Percentiles rank a stretch among this genome's conserved stretches.
Evolutionary conservation across 92 coral and sea anemone species (phyloP).

Genomic region (Anthopleura xanthogrammica): DNA sequence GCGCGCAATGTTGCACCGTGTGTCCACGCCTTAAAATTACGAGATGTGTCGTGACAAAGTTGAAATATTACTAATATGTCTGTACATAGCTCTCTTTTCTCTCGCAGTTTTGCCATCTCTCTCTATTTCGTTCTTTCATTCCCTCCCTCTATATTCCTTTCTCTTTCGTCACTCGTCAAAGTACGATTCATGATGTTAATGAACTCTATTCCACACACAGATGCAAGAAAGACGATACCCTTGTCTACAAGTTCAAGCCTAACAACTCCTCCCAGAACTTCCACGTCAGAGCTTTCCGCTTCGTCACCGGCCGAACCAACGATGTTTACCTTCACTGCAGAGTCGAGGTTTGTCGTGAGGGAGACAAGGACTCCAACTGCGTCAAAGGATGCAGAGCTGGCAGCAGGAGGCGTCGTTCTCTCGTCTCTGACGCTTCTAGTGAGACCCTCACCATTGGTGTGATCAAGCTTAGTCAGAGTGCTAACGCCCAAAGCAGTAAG

Average conservation of each 20-base stretch:
- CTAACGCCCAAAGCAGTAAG: constrained; percentile 32
- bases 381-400: constrained; percentile 51
- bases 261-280: constrained; percentile 46
- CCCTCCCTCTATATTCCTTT: neutral
- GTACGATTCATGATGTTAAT: neutral
- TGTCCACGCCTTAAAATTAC: too few relatives aligned
- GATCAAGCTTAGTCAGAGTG: constrained; percentile 25
- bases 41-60: too few relatives aligned
- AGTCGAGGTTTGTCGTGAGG: constrained; percentile 72
- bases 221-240: constrained; percentile 53
- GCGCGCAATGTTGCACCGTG: too few relatives aligned
- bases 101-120: too few relatives aligned
- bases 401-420: constrained; percentile 53
- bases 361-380: constrained; percentile 59
- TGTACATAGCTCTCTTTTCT: too few relatives aligned
- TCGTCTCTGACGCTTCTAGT: constrained; percentile 37
- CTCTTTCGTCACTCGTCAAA: too few relatives aligned
- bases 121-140: neutral
- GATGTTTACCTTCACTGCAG: constrained; percentile 59
- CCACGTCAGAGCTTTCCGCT: constrained; percentile 59
- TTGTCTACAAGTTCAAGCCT: constrained; percentile 42
- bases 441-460: constrained; percentile 50
- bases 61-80: too few relatives aligned
- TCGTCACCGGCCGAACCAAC: constrained; percentile 20
- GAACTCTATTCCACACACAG: constrained; percentile 10